These are phyloP conservation scores for Zeugodacus cucurbitae DNA, from an alignment of 1,140 invertebrate species.

Conservation along the genomic window DNA sequence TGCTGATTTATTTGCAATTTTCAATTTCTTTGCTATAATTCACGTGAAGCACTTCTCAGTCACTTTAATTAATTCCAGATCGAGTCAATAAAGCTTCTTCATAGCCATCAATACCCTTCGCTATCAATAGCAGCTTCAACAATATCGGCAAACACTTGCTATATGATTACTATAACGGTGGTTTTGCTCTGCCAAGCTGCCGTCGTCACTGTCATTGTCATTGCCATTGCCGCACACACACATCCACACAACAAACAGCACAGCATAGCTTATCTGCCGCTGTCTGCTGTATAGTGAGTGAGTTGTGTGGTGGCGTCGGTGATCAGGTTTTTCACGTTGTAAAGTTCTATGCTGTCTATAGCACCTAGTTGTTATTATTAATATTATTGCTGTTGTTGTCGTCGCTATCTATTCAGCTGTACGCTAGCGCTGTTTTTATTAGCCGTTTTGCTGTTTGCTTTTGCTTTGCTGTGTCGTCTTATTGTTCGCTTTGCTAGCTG, in stretches of 20 bases:
- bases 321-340: too few relatives aligned
- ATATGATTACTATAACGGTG: neutral
- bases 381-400: too few relatives aligned
- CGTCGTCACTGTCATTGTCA: conserved; percentile 3
- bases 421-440: neutral
- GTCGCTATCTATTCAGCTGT: too few relatives aligned
- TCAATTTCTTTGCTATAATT: too few relatives aligned
- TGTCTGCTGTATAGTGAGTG: too few relatives aligned
- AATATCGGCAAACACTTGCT: neutral
- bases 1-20: too few relatives aligned
- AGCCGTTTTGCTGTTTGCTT: neutral
- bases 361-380: neutral
- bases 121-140: neutral
- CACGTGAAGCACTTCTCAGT: too few relatives aligned
- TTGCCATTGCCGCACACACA: neutral
- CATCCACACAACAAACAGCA: neutral
- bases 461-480: neutral
- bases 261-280: neutral
- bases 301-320: too few relatives aligned
- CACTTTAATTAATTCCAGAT: neutral
- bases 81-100: neutral
- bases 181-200: neutral
- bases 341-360: neutral
- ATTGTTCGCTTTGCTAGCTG: neutral
- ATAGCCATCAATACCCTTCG: neutral